Evolutionary conservation across 2,888 invertebrate species (phyloP), one percentile per base, ranked within the genome.

Genomic region (Melanchra persicariae): DNA sequence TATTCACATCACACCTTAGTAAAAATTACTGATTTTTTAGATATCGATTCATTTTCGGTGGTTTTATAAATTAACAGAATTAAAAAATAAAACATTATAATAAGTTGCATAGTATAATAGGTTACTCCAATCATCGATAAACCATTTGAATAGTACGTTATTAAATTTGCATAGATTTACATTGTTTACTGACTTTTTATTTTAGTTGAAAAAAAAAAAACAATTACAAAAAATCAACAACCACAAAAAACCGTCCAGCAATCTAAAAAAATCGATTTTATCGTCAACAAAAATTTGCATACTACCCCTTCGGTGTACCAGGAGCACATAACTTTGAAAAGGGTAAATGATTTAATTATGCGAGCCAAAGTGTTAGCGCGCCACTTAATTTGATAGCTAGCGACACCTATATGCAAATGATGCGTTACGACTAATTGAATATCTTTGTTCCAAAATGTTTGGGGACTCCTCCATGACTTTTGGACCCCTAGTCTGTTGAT

Each of bases 381-480:
- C 90, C 92, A 93, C 91, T 94, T 95, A 92, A 95, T 93, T 94
- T 93, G 92, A 94, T 95, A 92, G 93, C 91, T 90, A 90, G 85
- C 90, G 93, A 94, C 94, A 95, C 94, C 93, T 93, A 94, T 95
- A 94, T 95, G 95, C 94, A 95, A 95, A 95, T 95, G 90, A 93
- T 92, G 89, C 91, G 93, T 92, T 88, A 90, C 90, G 88, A 87
- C 88, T 94, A 96, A 95, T 95, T 95, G 95, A 95, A 95, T 95
- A 94, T 93, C 93, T 93, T 91, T 94, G 95, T 95, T 90, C 89
- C 82, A 71, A 86, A 85, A 85, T 81, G 86, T 83, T 85, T 86
- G 81, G 86, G 90, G 91, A 89, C 68, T 87, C 79, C 87, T 88
- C 86, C 79, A 91, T 91, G 91, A 91, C 93, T 92, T 91, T 88